A percentile compares a stretch with the other conserved stretches of the same genome.
Conservation (phyloP, 2,888 invertebrate genomes). For the Agriopis marginaria region DNA sequence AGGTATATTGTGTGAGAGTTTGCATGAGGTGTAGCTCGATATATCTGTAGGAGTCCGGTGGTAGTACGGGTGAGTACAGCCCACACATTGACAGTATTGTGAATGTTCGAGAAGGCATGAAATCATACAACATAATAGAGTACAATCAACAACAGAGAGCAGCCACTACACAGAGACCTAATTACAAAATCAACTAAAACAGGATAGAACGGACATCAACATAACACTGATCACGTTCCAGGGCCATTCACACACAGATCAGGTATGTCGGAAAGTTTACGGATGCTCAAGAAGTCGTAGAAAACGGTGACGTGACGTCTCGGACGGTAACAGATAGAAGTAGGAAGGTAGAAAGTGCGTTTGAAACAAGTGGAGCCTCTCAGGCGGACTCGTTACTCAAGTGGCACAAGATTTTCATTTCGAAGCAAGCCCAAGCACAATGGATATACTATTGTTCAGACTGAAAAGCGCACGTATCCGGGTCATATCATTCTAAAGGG, state of each 20-base stretch:
- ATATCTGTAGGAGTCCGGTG: constrained; percentile 83
- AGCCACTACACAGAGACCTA: constrained; percentile 86
- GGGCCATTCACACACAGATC: constrained; percentile 55
- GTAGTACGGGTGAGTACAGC: constrained; percentile 81
- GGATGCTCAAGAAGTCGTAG: constrained; percentile 56
- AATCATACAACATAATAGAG: constrained; percentile 85
- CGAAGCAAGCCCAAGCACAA: constrained; percentile 85
- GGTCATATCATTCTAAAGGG: constrained; percentile 71
- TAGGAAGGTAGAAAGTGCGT: constrained; percentile 71
- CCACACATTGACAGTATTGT: constrained; percentile 83
- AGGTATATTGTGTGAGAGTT: constrained; percentile 80
- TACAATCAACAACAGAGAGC: constrained; percentile 86
- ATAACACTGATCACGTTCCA: constrained; percentile 66
- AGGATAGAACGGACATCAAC: constrained; percentile 74
- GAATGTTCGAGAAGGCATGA: constrained; percentile 85
- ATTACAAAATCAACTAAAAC: constrained; percentile 80
- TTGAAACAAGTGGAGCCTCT: constrained; percentile 67
- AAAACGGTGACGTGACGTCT: constrained; percentile 60
- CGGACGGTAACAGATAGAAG: constrained; percentile 63
- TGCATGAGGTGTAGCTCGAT: constrained; percentile 83
- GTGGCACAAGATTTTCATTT: constrained; percentile 66
- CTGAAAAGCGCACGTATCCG: constrained; percentile 74
- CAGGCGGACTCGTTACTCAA: constrained; percentile 65
- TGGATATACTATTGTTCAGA: constrained; percentile 68
- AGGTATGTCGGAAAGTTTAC: constrained; percentile 64